Evolutionary conservation across 2,113 vertebrate genomes (phyloP), one percentile per base, ranked within the genome.

Genomic region (Acrocephalus kingi): DNA sequence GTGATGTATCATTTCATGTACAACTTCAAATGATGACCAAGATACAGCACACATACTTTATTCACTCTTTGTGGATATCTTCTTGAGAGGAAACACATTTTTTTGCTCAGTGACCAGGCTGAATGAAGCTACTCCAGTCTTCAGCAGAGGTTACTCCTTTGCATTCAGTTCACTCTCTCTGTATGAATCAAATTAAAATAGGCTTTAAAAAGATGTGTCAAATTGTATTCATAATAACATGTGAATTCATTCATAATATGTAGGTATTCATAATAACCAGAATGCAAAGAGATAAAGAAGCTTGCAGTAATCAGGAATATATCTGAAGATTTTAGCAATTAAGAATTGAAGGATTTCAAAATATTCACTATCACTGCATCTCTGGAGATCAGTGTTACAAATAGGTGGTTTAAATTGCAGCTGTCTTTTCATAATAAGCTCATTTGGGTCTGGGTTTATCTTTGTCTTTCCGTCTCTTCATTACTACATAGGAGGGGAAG

Each of bases 401-500:
- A 59, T 4, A 67, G 4, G 9, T n/a, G 6, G 13, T 21, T 35
- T 59, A 75, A 61, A 43, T 5, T 23, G 76, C 54, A 82, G 33
- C 11, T 75, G 17, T 48, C 9, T n/a, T 46, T 54, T 90, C 35
- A 14, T 8, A 81, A 78, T 11, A 43, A 61, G 45, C 16, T 78
- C 20, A 17, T 66, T 12, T 5, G 13, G 10, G 6, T 54, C 61
- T 51, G 19, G 15, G 7, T 66, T 79, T 89, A 43, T 35, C 64
- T 63, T 63, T 63, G 41, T 23, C 24, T 48, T 79, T 56, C 45
- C 18, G 54, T 67, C 21, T 45, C 10, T 6, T 77, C 51, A 75
- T 41, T 79, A 43, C 18, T 41, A 41, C 3, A 15, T 7, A 8
- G 37, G 3, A 15, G 2, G 1, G 6, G 5, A 12, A 49, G 5